Conservation (phyloP, 2,113 vertebrate genomes). For the Himantopus leucocephalus region DNA sequence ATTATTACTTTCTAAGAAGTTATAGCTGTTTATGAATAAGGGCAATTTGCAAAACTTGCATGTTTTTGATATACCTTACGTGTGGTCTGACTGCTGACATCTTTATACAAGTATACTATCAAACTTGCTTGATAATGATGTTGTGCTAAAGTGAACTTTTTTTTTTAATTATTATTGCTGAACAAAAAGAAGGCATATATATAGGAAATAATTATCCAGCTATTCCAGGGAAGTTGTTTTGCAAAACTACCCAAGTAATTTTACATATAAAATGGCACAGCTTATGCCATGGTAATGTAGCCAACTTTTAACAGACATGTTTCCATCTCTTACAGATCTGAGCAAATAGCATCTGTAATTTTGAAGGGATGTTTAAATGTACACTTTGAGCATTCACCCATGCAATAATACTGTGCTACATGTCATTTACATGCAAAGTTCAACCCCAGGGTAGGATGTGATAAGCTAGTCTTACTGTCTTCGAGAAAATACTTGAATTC, state of each 20-base stretch:
- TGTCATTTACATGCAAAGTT: neutral
- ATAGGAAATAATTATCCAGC: neutral
- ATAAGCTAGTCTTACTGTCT: neutral
- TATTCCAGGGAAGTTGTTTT: neutral
- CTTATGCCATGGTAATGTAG: neutral
- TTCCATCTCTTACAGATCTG: neutral
- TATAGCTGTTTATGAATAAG: neutral
- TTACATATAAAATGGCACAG: neutral
- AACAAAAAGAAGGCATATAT: neutral
- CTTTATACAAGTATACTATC: neutral
- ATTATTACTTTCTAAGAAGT: slow-evolving; percentile 16
- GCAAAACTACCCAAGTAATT: neutral
- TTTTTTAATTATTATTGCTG: neutral
- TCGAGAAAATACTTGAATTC: neutral
- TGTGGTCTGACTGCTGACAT: neutral
- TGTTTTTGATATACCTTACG: neutral
- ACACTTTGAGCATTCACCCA: neutral
- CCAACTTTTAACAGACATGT: neutral
- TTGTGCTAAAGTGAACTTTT: neutral
- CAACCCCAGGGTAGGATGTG: neutral
- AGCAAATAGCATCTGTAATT: neutral
- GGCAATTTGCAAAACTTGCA: neutral
- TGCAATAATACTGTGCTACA: neutral
- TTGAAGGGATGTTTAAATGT: neutral
- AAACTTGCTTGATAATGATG: neutral